A percentile compares a stretch with the other conserved stretches of the same genome.
phyloP scores from a whole-genome alignment of 2,113 vertebrate genomes.

The Toxostoma redivivum region DNA sequence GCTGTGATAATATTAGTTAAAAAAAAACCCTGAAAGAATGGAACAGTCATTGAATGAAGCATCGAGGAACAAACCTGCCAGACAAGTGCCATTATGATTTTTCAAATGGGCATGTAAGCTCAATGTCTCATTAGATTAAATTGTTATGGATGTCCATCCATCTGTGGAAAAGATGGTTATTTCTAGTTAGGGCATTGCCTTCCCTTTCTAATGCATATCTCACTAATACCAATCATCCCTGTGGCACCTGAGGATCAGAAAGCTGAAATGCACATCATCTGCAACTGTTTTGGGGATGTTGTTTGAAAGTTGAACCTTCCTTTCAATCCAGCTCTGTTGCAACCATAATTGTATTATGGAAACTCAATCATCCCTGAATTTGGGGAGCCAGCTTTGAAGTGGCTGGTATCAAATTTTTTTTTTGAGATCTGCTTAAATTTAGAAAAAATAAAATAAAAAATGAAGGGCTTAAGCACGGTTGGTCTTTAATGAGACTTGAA shows the following conservation, averaged over 20 bases:
- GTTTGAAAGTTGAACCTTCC: slow-evolving; percentile 49
- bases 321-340: background rate
- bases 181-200: background rate
- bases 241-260: slow-evolving; percentile 57
- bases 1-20: background rate
- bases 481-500: slow-evolving; percentile 14
- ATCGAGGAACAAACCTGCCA: slow-evolving; percentile 26
- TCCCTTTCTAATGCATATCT: background rate
- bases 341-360: slow-evolving; percentile 37
- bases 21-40: background rate
- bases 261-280: slow-evolving; percentile 32
- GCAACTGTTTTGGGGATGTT: slow-evolving; percentile 37
- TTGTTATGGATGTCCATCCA: slow-evolving; percentile 34
- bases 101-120: slow-evolving; percentile 44
- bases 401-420: background rate
- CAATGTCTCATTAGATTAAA: slow-evolving; percentile 36
- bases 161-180: slow-evolving; percentile 47
- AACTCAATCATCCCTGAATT: slow-evolving; percentile 40
- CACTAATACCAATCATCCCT: background rate
- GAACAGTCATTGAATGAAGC: background rate
- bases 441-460: background rate
- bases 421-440: background rate
- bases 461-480: background rate
- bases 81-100: slow-evolving; percentile 38
- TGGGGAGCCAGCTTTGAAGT: slow-evolving; percentile 7